Conservation (phyloP, 1,140 invertebrate genomes). For the Stratiolaelaps scimitus region DNA sequence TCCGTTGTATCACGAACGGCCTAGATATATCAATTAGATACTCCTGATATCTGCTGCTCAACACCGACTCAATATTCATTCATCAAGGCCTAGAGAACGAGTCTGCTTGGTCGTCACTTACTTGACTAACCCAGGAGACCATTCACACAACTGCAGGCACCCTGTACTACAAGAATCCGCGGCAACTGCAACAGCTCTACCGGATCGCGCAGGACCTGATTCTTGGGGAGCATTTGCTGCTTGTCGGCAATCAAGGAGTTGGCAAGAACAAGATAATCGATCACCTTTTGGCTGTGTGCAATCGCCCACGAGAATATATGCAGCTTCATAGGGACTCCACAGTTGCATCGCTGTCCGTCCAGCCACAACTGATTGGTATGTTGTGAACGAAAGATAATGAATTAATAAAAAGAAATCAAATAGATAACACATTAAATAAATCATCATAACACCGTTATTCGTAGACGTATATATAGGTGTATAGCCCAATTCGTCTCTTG, state of each 20-base stretch:
- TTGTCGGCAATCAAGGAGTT: constrained; percentile 89
- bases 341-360: background rate
- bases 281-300: constrained; percentile 69
- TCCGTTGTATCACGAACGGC: too few relatives aligned
- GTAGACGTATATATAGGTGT: too few relatives aligned
- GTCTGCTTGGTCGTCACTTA: too few relatives aligned
- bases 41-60: too few relatives aligned
- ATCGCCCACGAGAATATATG: constrained; percentile 83
- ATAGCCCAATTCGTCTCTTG: too few relatives aligned
- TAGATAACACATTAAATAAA: too few relatives aligned
- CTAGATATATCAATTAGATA: too few relatives aligned
- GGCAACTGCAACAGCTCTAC: constrained; percentile 14
- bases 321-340: constrained; percentile 61
- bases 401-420: too few relatives aligned
- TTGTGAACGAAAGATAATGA: too few relatives aligned
- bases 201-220: constrained; percentile 71
- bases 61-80: too few relatives aligned
- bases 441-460: too few relatives aligned
- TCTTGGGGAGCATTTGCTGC: constrained; percentile 74
- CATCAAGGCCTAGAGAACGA: background rate
- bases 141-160: background rate
- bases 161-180: background rate
- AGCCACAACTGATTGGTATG: constrained; percentile 27
- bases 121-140: too few relatives aligned
- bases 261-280: constrained; percentile 91